Evolutionary conservation across 2,888 invertebrate species (phyloP).

Genomic region (Dynastes grantii): DNA sequence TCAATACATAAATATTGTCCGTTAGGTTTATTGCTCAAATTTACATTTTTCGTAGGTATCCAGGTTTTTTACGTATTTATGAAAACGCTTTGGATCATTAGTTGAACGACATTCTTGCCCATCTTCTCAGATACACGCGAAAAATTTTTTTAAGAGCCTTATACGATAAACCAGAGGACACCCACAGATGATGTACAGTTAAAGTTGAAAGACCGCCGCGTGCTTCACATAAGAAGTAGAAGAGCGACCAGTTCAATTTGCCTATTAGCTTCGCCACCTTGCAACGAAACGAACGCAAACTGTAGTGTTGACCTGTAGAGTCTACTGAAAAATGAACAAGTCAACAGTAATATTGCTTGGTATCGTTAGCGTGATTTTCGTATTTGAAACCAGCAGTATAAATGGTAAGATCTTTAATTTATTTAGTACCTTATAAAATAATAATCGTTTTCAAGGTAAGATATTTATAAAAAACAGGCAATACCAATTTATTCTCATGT

Average conservation of each 20-base stretch:
- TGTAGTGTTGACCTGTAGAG: neutral
- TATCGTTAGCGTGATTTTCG: neutral
- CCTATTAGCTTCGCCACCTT: constrained; percentile 17
- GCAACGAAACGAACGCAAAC: neutral
- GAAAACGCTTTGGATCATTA: neutral
- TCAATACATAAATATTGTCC: neutral
- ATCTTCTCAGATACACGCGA: constrained; percentile 16
- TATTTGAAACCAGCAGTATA: constrained; percentile 8
- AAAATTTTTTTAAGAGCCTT: constrained; percentile 23
- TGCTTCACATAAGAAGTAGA: constrained; percentile 26
- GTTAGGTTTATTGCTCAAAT: neutral
- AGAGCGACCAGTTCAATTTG: constrained; percentile 20
- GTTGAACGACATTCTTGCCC: constrained; percentile 18
- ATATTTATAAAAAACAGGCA: too few relatives aligned
- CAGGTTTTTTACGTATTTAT: neutral
- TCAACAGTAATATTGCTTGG: constrained; percentile 2
- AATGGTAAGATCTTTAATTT: constrained; percentile 38
- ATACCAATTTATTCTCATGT: too few relatives aligned
- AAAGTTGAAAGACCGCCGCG: constrained; percentile 36
- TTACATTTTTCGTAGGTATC: constrained; percentile 5
- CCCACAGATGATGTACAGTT: constrained; percentile 44
- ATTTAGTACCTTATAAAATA: neutral
- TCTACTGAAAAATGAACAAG: constrained; percentile 18
- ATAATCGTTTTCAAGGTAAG: too few relatives aligned
- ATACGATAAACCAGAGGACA: constrained; percentile 33